Percentiles rank a stretch among this genome's conserved stretches.
Evolutionary conservation across 2,888 invertebrate genomes (phyloP).

Genomic region (Dynastes tityus): DNA sequence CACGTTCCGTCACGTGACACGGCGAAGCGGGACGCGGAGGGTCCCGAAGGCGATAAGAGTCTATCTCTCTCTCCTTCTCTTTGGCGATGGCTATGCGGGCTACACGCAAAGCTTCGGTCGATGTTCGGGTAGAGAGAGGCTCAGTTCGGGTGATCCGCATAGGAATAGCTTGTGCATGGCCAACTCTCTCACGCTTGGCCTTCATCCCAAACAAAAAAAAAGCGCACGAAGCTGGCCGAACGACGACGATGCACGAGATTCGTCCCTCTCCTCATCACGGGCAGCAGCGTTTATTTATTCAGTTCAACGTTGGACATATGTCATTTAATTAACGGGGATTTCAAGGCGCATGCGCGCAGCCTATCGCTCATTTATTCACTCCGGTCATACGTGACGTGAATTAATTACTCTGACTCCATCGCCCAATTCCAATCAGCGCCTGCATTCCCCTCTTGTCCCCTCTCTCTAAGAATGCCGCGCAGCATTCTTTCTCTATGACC

Average conservation of each 20-base stretch:
- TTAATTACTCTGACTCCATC: slow-evolving; percentile 29
- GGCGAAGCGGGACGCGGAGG: slow-evolving; percentile 34
- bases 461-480: background rate
- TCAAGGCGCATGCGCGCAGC: slow-evolving; percentile 41
- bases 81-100: background rate
- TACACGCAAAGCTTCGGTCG: slow-evolving; percentile 38
- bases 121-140: slow-evolving; percentile 40
- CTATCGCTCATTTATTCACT: slow-evolving; percentile 40
- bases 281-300: slow-evolving; percentile 26
- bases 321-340: slow-evolving; percentile 17
- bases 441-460: background rate
- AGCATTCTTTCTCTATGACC: slow-evolving; percentile 9
- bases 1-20: slow-evolving; percentile 49
- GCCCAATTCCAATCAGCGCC: background rate
- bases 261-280: slow-evolving; percentile 9
- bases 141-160: slow-evolving; percentile 41
- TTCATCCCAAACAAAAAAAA: slow-evolving; percentile 30
- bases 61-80: background rate
- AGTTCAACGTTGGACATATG: slow-evolving; percentile 35
- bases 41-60: slow-evolving; percentile 44
- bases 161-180: slow-evolving; percentile 21
- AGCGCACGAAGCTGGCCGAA: slow-evolving; percentile 30
- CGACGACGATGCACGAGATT: slow-evolving; percentile 17
- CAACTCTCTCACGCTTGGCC: slow-evolving; percentile 40
- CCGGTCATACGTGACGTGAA: slow-evolving; percentile 39